Base-by-base conservation (phyloP, 2,797 vertebrate species). In the Delichon dasypus region DNA sequence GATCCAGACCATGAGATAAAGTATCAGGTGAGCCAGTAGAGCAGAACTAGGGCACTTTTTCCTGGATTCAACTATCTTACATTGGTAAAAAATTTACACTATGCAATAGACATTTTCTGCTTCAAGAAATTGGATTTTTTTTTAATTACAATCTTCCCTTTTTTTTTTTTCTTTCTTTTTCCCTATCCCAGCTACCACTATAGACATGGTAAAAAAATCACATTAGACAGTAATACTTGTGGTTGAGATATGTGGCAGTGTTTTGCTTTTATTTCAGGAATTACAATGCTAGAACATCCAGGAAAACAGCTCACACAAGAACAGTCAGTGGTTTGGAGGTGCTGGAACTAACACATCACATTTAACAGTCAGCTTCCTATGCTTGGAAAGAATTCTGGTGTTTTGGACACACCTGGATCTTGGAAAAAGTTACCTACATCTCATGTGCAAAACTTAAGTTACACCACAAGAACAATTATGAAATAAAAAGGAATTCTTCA, bases 211-310 rank as follows among this genome's bases (percentile, higher is more conserved):
- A 86, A 92, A 95, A 71, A 94, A 95, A 96, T 78, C 74, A 94
- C 74, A 71, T 93, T 72, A 93, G 87, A 87, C 86, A 83, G 54
- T 65, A 91, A 55, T 47, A 54, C 95, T 97, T 98, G 98, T 97
- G 98, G 98, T 65, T 84, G 80, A 90, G 53, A 88, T 55, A 79
- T 2, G 97, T 85, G 95, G 98, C 98, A 98, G 98, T 98, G 98
- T 98, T 98, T 79, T 88, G 81, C 84, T 97, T 97, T 98, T 98
- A 98, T 98, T 98, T 98, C 96, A 98, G 98, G 98, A 98, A 98
- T 98, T 98, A 98, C 98, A 98, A 97, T 96, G 97, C 97, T 98
- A 98, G 98, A 98, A 98, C 96, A 98, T 98, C 98, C 97, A 98
- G 98, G 98, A 97, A 98, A 98, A 98, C 96, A 98, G 98, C 98